Evolutionary conservation across 1,140 invertebrate species (phyloP).

Genomic region (Lasioglossum baleicum): DNA sequence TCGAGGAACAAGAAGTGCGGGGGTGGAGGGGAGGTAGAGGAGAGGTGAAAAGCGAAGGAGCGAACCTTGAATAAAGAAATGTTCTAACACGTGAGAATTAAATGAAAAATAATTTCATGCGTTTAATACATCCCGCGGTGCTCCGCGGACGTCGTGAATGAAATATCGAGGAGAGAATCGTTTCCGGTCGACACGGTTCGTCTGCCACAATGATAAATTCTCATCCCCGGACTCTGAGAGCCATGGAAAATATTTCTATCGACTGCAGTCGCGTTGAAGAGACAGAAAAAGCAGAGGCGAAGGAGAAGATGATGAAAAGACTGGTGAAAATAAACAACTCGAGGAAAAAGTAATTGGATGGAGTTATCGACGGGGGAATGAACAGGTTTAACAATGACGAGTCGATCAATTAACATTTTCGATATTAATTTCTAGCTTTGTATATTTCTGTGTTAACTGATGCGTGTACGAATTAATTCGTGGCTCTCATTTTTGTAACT

Average conservation of each 20-base stretch:
- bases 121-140: background rate
- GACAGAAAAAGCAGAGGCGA: background rate
- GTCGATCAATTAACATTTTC: no score
- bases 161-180: background rate
- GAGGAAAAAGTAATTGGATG: no score
- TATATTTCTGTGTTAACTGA: no score
- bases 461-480: no score
- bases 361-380: background rate
- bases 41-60: no score
- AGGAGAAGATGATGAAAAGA: background rate
- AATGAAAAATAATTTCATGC: background rate
- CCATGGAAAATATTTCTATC: background rate
- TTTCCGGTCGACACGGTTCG: background rate
- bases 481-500: no score
- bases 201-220: background rate
- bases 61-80: no score
- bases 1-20: background rate
- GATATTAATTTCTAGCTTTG: no score
- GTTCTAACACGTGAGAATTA: background rate
- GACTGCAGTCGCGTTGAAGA: background rate
- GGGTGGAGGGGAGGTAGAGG: no score
- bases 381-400: background rate
- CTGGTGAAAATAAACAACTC: background rate
- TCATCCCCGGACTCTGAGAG: background rate
- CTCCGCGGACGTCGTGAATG: background rate